Evolutionary conservation across 2,797 vertebrate genomes (phyloP).

Genomic region (Poecilia velifera): DNA sequence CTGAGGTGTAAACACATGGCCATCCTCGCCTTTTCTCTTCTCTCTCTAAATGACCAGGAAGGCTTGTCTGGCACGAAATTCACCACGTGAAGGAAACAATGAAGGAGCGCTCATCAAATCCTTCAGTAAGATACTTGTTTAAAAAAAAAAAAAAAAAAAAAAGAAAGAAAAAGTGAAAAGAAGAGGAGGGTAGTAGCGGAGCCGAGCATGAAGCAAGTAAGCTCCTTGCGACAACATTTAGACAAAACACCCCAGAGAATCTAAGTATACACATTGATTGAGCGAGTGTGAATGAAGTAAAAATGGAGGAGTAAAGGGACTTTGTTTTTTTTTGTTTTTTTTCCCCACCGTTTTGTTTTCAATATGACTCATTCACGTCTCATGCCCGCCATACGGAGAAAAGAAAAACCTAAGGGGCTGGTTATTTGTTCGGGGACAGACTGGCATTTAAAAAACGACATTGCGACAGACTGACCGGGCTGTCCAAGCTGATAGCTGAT

Average conservation of each 20-base stretch:
- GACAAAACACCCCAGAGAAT: constrained; percentile 65
- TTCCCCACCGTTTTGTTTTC: background rate
- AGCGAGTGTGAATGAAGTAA: constrained; percentile 56
- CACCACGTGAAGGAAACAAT: constrained; percentile 28
- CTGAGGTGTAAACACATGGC: constrained; percentile 53
- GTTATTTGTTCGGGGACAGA: constrained; percentile 52
- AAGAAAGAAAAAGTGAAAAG: background rate
- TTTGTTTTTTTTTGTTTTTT: constrained; percentile 12
- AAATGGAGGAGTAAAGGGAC: constrained; percentile 33
- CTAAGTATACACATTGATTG: constrained; percentile 68
- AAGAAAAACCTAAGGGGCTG: constrained; percentile 28
- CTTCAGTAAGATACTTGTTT: constrained; percentile 14
- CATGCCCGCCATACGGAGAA: constrained; percentile 22
- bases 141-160: background rate
- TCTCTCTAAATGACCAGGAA: constrained; percentile 49
- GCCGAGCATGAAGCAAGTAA: constrained; percentile 17
- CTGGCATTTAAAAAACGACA: constrained; percentile 61
- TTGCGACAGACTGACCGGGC: constrained; percentile 55
- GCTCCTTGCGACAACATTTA: constrained; percentile 76
- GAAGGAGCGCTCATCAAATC: constrained; percentile 33
- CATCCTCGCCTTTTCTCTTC: constrained; percentile 45
- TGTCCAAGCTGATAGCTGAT: constrained; percentile 55
- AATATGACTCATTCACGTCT: constrained; percentile 29
- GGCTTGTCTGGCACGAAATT: constrained; percentile 56
- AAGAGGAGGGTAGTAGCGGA: constrained; percentile 5